Percentiles rank a stretch among this genome's conserved stretches.
phyloP scores from a whole-genome alignment of 1,140 invertebrate genomes.

The Zaprionus davidi region DNA sequence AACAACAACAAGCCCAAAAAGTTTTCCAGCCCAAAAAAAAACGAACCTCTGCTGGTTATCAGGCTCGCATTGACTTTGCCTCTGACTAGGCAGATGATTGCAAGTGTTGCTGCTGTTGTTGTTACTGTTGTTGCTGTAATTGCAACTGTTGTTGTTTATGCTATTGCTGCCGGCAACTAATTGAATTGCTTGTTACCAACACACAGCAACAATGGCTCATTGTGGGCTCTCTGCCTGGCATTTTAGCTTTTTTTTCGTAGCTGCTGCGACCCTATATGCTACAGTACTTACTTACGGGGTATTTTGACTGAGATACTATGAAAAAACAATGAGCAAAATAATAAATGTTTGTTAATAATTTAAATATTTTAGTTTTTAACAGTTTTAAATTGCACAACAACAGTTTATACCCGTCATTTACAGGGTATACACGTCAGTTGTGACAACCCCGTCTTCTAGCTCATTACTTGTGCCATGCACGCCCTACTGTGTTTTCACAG shows the following conservation, averaged over 20 bases:
- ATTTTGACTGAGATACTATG: neutral
- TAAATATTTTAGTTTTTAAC: neutral
- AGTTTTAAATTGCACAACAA: too few species aligned
- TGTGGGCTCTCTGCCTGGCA: neutral
- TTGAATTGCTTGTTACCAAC: constrained; percentile 74
- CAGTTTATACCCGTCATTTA: neutral
- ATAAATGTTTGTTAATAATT: neutral
- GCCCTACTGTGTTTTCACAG: neutral
- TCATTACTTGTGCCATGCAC: constrained; percentile 26
- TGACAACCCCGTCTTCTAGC: too few species aligned
- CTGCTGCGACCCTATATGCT: neutral
- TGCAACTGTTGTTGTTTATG: constrained; percentile 22
- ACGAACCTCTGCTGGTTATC: constrained; percentile 46
- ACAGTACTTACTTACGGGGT: neutral
- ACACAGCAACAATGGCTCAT: constrained; percentile 26
- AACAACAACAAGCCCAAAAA: constrained; percentile 47
- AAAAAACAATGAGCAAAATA: neutral
- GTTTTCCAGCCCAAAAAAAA: constrained; percentile 37
- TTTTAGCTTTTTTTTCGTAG: neutral
- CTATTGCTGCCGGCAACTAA: constrained; percentile 53
- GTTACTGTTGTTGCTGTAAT: constrained; percentile 5
- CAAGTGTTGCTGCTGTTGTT: constrained; percentile 26
- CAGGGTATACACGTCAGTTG: constrained; percentile 15
- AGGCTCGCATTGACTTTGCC: constrained; percentile 61
- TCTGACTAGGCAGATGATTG: constrained; percentile 61